These are phyloP conservation scores for Lepisosteus osseus DNA, from an alignment of 2,113 vertebrate genomes.

Conservation along the genomic window DNA sequence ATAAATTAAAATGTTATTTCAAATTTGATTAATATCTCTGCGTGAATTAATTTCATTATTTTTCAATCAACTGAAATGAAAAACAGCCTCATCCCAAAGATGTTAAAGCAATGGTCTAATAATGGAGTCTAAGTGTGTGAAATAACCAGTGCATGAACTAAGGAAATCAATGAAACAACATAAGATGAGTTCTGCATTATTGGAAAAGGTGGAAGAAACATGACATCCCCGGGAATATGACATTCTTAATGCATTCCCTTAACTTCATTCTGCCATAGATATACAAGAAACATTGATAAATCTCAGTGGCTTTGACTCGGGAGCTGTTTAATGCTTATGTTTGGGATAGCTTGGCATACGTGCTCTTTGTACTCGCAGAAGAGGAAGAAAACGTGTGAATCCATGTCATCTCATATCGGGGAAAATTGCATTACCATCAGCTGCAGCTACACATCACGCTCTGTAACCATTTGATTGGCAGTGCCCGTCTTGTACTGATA, in stretches of 20 bases:
- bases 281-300: not conserved
- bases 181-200: not conserved
- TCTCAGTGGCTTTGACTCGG: not conserved
- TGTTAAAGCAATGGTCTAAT: not conserved
- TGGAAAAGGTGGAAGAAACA: slow-evolving; percentile 5
- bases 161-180: not conserved
- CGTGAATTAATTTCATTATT: no score
- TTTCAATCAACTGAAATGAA: not conserved
- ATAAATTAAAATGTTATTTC: no score
- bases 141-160: not conserved
- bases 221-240: not conserved
- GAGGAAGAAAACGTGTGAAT: no score
- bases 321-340: no score
- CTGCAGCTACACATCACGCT: no score
- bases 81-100: not conserved
- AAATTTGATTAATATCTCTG: not conserved
- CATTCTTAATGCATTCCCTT: not conserved
- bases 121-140: not conserved
- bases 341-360: no score
- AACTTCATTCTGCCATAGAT: not conserved
- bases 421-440: no score
- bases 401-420: no score
- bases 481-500: no score
- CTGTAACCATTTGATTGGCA: no score
- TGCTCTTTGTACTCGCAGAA: no score